A percentile compares a stretch with the other conserved stretches of the same genome.
phyloP scores from a whole-genome alignment of 2,113 vertebrate species.

The Pangasianodon hypophthalmus region DNA sequence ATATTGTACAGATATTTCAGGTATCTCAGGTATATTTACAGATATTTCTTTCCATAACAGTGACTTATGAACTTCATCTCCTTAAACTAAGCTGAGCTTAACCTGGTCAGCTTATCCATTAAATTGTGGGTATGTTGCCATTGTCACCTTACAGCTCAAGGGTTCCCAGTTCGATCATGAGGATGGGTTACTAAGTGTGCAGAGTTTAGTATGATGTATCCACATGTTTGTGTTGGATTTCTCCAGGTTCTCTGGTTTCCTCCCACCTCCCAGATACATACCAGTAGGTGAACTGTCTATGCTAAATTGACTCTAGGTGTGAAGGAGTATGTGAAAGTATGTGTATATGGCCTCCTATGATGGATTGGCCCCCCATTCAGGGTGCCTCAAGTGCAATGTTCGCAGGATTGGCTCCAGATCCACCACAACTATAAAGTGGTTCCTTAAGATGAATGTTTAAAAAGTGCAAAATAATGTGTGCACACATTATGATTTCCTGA shows the following conservation, averaged over 20 bases:
- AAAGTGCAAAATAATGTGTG: background rate
- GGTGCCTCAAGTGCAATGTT: background rate
- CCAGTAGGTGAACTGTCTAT: background rate
- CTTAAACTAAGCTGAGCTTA: background rate
- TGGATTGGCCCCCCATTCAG: background rate
- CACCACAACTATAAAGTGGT: background rate
- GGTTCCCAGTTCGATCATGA: background rate
- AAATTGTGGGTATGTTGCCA: background rate
- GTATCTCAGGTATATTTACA: background rate
- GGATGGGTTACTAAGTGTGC: background rate
- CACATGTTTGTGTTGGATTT: background rate
- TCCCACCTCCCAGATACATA: background rate
- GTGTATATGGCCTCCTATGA: background rate
- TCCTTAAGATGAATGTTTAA: background rate
- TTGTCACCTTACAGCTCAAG: background rate
- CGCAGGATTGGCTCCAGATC: background rate
- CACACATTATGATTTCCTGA: background rate
- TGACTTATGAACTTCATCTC: background rate
- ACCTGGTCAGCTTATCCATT: background rate
- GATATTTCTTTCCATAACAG: background rate
- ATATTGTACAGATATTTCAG: background rate
- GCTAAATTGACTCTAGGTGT: background rate
- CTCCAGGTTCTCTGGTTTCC: background rate
- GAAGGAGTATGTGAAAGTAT: background rate
- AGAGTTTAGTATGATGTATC: background rate